Evolutionary conservation across 2,113 vertebrate species (phyloP), one percentile per base, ranked within the genome.

Genomic region (Sardina pilchardus): DNA sequence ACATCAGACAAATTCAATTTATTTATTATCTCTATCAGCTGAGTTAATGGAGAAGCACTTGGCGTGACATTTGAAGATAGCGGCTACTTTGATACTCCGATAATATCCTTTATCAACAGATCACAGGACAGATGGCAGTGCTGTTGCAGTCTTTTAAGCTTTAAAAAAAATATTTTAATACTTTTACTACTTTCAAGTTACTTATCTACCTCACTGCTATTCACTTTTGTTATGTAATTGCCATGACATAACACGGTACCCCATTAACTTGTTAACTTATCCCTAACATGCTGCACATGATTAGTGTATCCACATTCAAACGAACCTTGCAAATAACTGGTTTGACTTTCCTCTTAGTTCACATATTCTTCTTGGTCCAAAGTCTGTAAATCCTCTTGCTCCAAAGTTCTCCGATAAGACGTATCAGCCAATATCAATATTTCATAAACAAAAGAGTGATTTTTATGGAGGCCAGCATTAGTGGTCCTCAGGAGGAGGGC

Each of bases 341-440:
- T 10, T 30, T 78, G 71, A 34, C 71, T 17, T 34, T 17, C 30
- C 6, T 71, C 1, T 12, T 8, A 34, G n/a, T 14, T 71, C 63
- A 71, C 30, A 9, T 26, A 12, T 30, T 34, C 24, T 24, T 34
- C 39, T 39, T 39, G 39, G 39, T 39, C 39, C 39, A 39, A 39
- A 39, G 39, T 14, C 63, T 71, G 63, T 30, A 75, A 30, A 75
- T 75, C 67, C 30, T 75, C 26, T 34, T 36, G 12, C 0, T 39
- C n/a, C 71, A 34, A 34, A 78, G 71, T 34, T 36, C 86, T 90
- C 86, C 48, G 81, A 89, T 50, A 92, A 87, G 84, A 93, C 90
- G 89, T 75, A 91, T 89, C 90, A 91, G 92, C 91, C 91, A 93
- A 91, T 93, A 95, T 95, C 93, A 95, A 95, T 95, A 95, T 95